Percentiles rank a stretch among this genome's conserved stretches.
phyloP scores from a whole-genome alignment of 2,797 vertebrate species.

The Coluber constrictor region DNA sequence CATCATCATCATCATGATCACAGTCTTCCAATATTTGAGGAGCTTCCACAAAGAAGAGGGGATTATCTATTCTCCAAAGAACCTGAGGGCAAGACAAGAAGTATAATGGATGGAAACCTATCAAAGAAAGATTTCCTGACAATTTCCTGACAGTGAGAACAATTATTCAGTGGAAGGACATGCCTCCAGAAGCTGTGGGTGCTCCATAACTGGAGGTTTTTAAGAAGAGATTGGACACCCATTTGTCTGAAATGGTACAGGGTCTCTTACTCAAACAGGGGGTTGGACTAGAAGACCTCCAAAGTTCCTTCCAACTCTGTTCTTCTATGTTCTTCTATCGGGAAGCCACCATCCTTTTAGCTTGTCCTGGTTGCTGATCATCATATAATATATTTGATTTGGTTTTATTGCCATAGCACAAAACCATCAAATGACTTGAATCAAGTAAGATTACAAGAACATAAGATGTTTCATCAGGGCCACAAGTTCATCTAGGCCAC shows the following conservation, averaged over 20 bases:
- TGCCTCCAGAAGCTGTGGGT: neutral
- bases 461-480: neutral
- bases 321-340: neutral
- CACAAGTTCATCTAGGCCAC: neutral
- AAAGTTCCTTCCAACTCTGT: neutral
- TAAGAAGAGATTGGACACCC: neutral
- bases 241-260: neutral
- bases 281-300: neutral
- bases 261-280: too few relatives aligned
- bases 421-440: neutral
- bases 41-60: neutral
- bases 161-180: neutral
- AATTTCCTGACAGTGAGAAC: neutral
- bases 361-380: too few relatives aligned
- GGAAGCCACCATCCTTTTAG: neutral
- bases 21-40: neutral
- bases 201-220: neutral
- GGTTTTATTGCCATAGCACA: neutral
- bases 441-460: neutral
- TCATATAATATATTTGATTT: neutral
- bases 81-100: neutral
- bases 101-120: neutral
- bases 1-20: neutral
- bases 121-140: neutral
- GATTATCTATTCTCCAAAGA: neutral